Base-by-base conservation (phyloP, 1,140 invertebrate species). In the Epicauta chinensis region DNA sequence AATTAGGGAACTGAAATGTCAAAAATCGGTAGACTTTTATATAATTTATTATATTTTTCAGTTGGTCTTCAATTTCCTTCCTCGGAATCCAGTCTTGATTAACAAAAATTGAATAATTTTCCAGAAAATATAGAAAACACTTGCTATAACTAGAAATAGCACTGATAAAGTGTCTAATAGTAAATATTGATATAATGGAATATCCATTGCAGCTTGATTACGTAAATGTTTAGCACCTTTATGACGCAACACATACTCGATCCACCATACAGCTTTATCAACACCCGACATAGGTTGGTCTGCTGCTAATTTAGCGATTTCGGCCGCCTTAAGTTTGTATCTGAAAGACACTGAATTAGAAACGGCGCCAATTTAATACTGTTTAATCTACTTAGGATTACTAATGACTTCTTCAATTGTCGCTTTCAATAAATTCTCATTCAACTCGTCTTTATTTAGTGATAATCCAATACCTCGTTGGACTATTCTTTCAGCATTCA, bases 161-260 rank as follows among this genome's bases (percentile, higher is more conserved):
- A 23, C 23, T 7, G 7, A 23, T 23, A 23, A 23, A 34, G 37
- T 34, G 10, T 47, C 45, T 5, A 47, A 47, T 7, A 47, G 16
- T 6, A 38, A 47, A 29, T 47, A 47, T 37, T 47, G 45, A 12
- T 47, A 47, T 7, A 47, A 75, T 23, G 60, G 52, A 10, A 70
- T 63, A 32, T 65, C 35, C 4, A 23, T 23, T 11, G 34, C 54
- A 5, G 66, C 49, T 16, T 47, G 62, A 32, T 56, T 67, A 15
- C 59, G 58, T 15, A 77, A 55, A 59, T 75, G 71, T 14, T 61
- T 45, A 2, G 68, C 67, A 5, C 73, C 75, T 13, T 70, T 68
- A 42, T 76, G 64, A 15, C 73, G 58, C 12, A 78, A 60, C 2
- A 77, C 69, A 59, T 73, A 76, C 51, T 78, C 76, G 3, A 66